Evolutionary conservation across 1,140 invertebrate species (phyloP).

Genomic region (Hesperophylax magnus): DNA sequence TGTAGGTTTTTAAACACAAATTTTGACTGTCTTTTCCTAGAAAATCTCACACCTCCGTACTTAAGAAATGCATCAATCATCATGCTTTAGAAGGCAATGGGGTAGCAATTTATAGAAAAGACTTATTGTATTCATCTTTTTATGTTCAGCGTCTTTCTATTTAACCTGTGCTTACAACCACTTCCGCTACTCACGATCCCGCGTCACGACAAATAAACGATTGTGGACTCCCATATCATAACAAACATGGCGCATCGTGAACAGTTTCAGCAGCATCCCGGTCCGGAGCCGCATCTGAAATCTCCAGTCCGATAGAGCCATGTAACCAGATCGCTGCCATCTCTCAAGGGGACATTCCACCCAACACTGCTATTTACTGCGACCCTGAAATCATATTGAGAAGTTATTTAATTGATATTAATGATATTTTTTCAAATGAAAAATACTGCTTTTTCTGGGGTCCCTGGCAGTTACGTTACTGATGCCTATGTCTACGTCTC

Average conservation of each 20-base stretch:
- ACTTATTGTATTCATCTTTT: no score
- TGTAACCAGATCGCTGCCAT: background rate
- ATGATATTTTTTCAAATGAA: no score
- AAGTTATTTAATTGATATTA: no score
- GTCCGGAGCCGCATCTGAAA: background rate
- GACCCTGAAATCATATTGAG: background rate
- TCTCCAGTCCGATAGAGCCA: background rate
- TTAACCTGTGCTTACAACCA: slow-evolving; percentile 25
- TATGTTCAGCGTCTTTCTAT: background rate
- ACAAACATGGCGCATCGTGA: slow-evolving; percentile 49
- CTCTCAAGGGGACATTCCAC: background rate
- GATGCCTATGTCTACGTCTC: no score
- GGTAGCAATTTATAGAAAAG: no score
- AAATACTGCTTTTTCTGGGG: no score
- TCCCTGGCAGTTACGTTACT: no score
- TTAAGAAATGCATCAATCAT: no score
- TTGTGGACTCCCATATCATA: slow-evolving; percentile 49
- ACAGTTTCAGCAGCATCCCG: background rate
- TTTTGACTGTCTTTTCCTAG: no score
- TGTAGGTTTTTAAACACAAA: no score
- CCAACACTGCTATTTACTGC: background rate
- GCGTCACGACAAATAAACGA: slow-evolving; percentile 45
- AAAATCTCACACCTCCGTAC: no score
- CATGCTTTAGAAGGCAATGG: no score
- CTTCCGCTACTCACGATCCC: slow-evolving; percentile 50